These are phyloP conservation scores for Loris lydekkerianus DNA, from an alignment of 2,797 vertebrate genomes.

Conservation along the genomic window DNA sequence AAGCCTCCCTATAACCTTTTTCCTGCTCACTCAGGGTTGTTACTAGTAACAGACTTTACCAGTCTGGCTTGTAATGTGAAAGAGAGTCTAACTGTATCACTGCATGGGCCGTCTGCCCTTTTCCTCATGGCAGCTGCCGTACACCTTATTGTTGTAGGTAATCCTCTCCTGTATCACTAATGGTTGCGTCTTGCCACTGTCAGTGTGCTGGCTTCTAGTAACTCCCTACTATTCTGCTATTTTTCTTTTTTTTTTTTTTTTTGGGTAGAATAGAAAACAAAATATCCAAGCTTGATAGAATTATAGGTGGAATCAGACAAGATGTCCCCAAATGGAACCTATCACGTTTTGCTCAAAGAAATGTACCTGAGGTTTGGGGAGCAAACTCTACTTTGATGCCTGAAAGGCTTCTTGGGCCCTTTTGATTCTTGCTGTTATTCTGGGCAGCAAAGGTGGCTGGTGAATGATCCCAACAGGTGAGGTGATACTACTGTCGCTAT, in stretches of 20 bases:
- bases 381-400: background rate
- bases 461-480: background rate
- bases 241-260: background rate
- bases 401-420: background rate
- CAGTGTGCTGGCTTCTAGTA: background rate
- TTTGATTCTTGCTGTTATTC: background rate
- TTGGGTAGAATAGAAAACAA: background rate
- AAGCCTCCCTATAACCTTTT: background rate
- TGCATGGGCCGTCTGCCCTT: accelerated
- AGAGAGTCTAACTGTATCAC: background rate
- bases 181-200: background rate
- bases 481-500: background rate
- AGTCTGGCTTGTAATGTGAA: background rate
- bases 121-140: accelerated
- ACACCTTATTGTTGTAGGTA: accelerated
- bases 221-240: too few relatives aligned
- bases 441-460: background rate
- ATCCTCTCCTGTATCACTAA: background rate
- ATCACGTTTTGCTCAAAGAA: background rate
- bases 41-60: background rate
- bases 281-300: background rate
- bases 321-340: background rate
- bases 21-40: background rate
- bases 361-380: background rate
- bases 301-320: background rate